Conservation (phyloP, 2,797 vertebrate species). For the Acridotheres tristis region DNA sequence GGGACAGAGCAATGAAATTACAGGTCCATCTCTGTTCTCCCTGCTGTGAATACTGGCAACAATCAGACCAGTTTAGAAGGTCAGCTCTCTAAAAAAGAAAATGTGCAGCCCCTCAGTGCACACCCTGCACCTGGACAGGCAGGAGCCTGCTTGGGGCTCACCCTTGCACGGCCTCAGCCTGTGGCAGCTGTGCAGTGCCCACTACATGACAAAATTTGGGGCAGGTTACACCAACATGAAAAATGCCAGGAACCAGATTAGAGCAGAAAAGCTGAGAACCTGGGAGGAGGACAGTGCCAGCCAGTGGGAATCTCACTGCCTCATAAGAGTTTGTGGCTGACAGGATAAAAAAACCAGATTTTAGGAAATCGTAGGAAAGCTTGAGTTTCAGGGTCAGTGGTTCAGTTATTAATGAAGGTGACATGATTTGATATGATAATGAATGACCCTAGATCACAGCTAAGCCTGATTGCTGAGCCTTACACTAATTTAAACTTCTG, state of each 20-base stretch:
- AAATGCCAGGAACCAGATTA: not conserved
- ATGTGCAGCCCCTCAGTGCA: not conserved
- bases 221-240: accelerated
- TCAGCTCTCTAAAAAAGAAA: not conserved
- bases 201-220: accelerated
- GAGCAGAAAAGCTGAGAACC: not conserved
- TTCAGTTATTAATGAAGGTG: slow-evolving; percentile 13
- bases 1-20: not conserved
- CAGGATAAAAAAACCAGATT: not conserved
- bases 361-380: not conserved
- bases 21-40: not conserved
- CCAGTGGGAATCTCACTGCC: not conserved
- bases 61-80: slow-evolving; percentile 1
- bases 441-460: not conserved
- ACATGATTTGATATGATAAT: not conserved
- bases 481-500: not conserved
- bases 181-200: accelerated
- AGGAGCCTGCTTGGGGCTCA: not conserved
- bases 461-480: not conserved
- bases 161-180: accelerated
- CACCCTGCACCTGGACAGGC: not conserved
- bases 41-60: not conserved
- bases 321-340: not conserved
- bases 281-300: not conserved
- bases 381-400: slow-evolving; percentile 12